These are phyloP conservation scores for Eupithecia subfuscata DNA, from an alignment of 2,888 invertebrate species.

Conservation along the genomic window DNA sequence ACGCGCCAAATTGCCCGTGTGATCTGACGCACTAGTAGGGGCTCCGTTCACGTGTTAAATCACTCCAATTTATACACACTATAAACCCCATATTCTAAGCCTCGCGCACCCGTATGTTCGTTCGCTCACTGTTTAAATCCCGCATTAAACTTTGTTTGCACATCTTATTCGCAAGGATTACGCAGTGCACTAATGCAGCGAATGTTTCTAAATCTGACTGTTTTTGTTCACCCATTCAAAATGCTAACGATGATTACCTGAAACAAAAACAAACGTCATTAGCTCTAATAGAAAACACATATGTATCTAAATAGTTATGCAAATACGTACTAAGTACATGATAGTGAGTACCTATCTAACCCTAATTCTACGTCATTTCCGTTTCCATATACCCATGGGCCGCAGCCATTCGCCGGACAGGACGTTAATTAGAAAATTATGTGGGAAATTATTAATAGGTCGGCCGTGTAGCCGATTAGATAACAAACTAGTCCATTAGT, in stretches of 20 bases:
- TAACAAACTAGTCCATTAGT: conserved; percentile 83
- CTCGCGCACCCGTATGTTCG: conserved; percentile 50
- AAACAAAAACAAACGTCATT: conserved; percentile 68
- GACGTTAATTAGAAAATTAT: conserved; percentile 82
- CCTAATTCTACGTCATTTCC: conserved; percentile 70
- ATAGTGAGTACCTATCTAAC: conserved; percentile 48
- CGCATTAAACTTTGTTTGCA: conserved; percentile 55
- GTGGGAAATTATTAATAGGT: conserved; percentile 82
- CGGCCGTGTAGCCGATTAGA: conserved; percentile 80
- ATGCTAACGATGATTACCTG: conserved; percentile 68
- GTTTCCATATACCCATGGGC: conserved; percentile 66
- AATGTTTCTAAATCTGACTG: conserved; percentile 46
- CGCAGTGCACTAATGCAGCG: conserved; percentile 49
- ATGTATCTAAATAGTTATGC: conserved; percentile 48
- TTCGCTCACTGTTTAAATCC: conserved; percentile 58
- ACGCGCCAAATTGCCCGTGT: conserved; percentile 79
- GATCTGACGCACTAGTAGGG: conserved; percentile 76
- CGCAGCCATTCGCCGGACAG: conserved; percentile 64
- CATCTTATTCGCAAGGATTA: conserved; percentile 57
- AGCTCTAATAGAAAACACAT: conserved; percentile 51
- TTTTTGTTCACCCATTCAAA: conserved; percentile 56
- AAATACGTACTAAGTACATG: conserved; percentile 56
- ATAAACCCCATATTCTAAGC: conserved; percentile 50
- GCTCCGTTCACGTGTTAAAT: conserved; percentile 76
- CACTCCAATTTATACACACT: conserved; percentile 69